Evolutionary conservation across 2,797 vertebrate species (phyloP), one percentile per base, ranked within the genome.

Genomic region (Taeniopygia guttata): DNA sequence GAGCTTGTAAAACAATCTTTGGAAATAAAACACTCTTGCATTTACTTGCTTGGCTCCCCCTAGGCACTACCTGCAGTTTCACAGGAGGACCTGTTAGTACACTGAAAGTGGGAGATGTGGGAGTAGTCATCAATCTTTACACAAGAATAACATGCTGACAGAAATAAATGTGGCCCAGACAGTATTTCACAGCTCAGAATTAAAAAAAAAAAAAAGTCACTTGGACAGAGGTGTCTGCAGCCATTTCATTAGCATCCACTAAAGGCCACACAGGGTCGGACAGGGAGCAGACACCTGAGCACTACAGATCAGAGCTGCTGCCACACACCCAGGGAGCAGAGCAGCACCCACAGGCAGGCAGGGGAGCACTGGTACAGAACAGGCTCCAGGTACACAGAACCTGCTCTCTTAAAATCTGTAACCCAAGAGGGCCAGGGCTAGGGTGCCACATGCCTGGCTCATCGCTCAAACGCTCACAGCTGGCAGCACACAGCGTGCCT

Each of bases 331-430:
- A 30, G 9, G 19, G 51, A 87, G 30, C 13, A 52, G 12, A 29
- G 51, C 43, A 60, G 43, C 25, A 77, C 11, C 12, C 56, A 21
- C 22, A n/a, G 8, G 29, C 21, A 87, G 30, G 29, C 7, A 12
- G 4, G 9, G 14, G 38, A 51, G 13, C 22, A 16, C 11, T 22
- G 21, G 27, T 11, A n/a, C 36, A 26, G 6, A 38, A 17, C 16
- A n/a, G 42, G 63, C 19, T 45, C 22, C 30, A 34, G 25, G 2
- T 22, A 8, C 21, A 63, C 15, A 46, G 18, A 27, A 46, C 23
- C 4, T 49, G 13, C 42, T 49, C 30, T 16, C 4, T 25, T 51
- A 59, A 49, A 76, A 42, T 16, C 1, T 0, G 4, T n/a, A 25
- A 68, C 17, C 22, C 27, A 11, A 18, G 46, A 73, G 23, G 7